Conservation (phyloP, 2,113 vertebrate genomes). For the Lasiurus borealis region DNA sequence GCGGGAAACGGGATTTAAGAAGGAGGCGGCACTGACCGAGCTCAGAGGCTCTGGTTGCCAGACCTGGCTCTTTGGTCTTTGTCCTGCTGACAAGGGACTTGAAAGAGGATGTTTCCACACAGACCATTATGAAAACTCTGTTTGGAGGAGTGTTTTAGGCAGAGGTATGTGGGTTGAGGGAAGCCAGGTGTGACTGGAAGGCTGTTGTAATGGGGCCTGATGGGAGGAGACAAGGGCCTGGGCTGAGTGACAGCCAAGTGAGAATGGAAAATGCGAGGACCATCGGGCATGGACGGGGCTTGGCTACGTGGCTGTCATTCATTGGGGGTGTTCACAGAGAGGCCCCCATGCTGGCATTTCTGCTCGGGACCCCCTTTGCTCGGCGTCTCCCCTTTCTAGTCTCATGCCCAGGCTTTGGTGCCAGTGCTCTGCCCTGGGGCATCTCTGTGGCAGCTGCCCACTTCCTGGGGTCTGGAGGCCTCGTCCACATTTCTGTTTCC, state of each 20-base stretch:
- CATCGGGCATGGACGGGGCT: not conserved
- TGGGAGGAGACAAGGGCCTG: not conserved
- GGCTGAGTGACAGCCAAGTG: no score
- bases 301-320: not conserved
- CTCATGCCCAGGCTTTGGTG: not conserved
- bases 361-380: not conserved
- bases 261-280: not conserved
- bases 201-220: no score
- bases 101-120: not conserved
- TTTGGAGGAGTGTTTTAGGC: not conserved
- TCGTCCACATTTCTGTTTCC: not conserved
- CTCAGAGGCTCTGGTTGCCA: no score
- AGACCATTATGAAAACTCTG: not conserved
- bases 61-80: not conserved
- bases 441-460: not conserved
- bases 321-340: not conserved
- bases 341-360: not conserved
- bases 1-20: not conserved
- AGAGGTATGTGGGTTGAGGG: not conserved
- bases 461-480: not conserved
- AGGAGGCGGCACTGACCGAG: not conserved
- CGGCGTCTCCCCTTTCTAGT: not conserved
- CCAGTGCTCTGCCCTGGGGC: not conserved
- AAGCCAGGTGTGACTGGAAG: no score
- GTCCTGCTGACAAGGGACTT: not conserved